phyloP scores from a whole-genome alignment of 2,113 vertebrate species.

The Gobius niger region DNA sequence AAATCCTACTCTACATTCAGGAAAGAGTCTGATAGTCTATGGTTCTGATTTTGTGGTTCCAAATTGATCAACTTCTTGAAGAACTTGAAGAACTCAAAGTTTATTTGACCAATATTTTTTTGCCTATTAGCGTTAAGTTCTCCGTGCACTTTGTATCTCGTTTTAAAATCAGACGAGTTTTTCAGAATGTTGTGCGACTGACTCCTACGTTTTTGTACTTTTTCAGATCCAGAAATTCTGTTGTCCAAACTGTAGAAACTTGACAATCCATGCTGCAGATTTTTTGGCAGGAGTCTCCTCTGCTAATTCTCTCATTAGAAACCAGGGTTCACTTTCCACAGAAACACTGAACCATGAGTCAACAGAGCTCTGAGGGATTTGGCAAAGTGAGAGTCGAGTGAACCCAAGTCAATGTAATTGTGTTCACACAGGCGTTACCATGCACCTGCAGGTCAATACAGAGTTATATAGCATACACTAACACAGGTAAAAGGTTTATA shows the following conservation, averaged over 20 bases:
- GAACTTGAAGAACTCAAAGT: no score
- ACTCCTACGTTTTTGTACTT: background rate
- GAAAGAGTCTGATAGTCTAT: no score
- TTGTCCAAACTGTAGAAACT: constrained; percentile 39
- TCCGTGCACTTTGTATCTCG: no score
- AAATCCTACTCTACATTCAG: no score
- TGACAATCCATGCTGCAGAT: constrained; percentile 25
- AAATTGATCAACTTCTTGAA: no score
- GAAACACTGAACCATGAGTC: constrained; percentile 57
- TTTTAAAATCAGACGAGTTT: no score
- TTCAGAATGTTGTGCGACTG: background rate
- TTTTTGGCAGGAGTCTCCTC: constrained; percentile 56
- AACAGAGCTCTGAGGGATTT: constrained; percentile 26
- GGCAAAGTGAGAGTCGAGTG: background rate
- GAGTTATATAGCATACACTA: background rate
- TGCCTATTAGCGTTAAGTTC: no score
- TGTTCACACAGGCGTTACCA: background rate
- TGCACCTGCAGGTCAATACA: background rate
- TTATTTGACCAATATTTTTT: no score
- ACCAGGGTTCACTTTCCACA: constrained; percentile 59
- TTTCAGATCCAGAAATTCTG: constrained; percentile 26
- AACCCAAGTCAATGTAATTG: background rate
- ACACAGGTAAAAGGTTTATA: no score
- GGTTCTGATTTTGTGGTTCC: no score
- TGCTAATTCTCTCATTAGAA: constrained; percentile 74